Evolutionary conservation across 2,113 vertebrate genomes (phyloP).

Genomic region (Xiphorhynchus elegans): DNA sequence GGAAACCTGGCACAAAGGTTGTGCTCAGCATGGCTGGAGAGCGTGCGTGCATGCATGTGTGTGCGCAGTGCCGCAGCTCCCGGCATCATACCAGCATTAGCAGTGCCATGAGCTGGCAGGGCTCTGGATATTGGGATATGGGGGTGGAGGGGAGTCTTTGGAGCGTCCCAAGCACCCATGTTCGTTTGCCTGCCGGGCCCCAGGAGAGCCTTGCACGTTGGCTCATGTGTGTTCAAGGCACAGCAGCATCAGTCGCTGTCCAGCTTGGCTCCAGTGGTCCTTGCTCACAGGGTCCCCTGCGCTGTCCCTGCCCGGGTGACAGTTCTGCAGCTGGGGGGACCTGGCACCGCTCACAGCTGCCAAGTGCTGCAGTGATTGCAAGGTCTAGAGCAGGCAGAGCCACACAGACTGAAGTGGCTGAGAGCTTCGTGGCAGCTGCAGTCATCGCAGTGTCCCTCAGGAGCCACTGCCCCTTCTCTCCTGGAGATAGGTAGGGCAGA

Average conservation of each 20-base stretch:
- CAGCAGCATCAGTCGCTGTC: background rate
- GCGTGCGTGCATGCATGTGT: accelerated
- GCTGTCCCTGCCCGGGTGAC: background rate
- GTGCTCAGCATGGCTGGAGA: background rate
- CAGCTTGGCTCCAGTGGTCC: background rate
- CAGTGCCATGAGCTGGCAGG: background rate
- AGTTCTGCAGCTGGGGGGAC: background rate
- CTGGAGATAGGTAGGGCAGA: background rate
- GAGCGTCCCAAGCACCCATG: accelerated
- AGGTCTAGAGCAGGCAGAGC: background rate
- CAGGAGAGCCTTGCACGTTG: background rate
- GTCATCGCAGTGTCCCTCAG: background rate
- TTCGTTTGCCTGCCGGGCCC: accelerated
- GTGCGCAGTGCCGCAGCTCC: background rate
- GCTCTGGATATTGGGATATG: accelerated
- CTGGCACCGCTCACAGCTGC: background rate
- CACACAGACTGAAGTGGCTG: accelerated
- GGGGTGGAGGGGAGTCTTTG: background rate
- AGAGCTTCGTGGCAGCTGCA: background rate
- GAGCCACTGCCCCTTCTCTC: background rate
- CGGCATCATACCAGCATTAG: background rate
- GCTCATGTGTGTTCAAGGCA: accelerated
- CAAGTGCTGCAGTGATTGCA: background rate
- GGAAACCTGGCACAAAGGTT: conserved; percentile 30
- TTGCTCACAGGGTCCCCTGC: background rate